Conservation (phyloP, 2,888 invertebrate genomes). For the Melieria crassipennis region DNA sequence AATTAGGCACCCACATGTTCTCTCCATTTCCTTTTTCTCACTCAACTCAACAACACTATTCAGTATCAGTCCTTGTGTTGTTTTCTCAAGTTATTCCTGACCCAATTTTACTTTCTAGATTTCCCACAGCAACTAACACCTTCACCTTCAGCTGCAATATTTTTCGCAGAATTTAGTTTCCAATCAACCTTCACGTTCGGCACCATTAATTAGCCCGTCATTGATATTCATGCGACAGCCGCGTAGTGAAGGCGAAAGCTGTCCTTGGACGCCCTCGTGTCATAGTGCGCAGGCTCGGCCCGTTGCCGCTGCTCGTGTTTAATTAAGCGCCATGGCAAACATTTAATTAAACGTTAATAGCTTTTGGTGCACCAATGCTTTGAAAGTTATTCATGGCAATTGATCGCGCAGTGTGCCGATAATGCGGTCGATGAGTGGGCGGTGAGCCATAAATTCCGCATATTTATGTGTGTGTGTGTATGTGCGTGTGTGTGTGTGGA, state of each 20-base stretch:
- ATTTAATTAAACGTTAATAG: slow-evolving; percentile 30
- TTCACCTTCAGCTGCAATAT: too few relatives aligned
- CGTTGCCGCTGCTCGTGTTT: slow-evolving; percentile 11
- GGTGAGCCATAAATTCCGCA: neutral
- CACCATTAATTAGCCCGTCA: too few relatives aligned
- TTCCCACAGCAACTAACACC: too few relatives aligned
- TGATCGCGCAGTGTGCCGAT: slow-evolving; percentile 8
- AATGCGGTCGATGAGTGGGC: neutral
- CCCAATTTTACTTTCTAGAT: too few relatives aligned
- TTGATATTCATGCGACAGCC: too few relatives aligned
- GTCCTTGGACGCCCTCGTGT: slow-evolving; percentile 7
- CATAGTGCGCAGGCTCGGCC: neutral
- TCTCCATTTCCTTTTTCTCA: too few relatives aligned
- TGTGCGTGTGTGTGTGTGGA: neutral
- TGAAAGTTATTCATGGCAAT: neutral
- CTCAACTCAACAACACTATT: too few relatives aligned
- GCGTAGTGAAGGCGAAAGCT: neutral
- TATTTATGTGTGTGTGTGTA: neutral
- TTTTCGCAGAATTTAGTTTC: too few relatives aligned
- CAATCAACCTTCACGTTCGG: too few relatives aligned
- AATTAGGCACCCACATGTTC: too few relatives aligned
- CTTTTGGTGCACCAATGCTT: neutral
- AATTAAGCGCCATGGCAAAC: slow-evolving; percentile 19
- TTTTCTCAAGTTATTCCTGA: too few relatives aligned
- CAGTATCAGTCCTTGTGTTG: too few relatives aligned